Conservation (phyloP, 2,113 vertebrate genomes). For the Ageneiosus marmoratus region DNA sequence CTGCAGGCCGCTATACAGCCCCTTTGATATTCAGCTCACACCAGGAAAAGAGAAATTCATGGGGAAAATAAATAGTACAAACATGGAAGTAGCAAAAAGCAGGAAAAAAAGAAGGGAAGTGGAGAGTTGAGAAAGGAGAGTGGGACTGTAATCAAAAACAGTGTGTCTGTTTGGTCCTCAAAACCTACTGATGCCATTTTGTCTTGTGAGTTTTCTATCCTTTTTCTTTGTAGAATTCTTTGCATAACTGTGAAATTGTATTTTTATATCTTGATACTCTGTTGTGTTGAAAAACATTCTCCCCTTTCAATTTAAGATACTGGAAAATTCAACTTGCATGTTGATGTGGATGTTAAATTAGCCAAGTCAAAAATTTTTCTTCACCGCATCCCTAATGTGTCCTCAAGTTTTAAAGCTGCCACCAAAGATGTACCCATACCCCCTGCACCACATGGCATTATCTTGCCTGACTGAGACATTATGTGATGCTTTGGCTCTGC, state of each 20-base stretch:
- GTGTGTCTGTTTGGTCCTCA: slow-evolving; percentile 80
- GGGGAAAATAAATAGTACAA: slow-evolving; percentile 68
- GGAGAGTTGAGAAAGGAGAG: slow-evolving; percentile 31
- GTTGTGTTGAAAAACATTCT: neutral
- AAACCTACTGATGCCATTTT: slow-evolving; percentile 82
- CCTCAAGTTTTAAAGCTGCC: slow-evolving; percentile 50
- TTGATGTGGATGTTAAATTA: neutral
- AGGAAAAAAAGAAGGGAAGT: slow-evolving; percentile 51
- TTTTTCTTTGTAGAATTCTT: slow-evolving; percentile 42
- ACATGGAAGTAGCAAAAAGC: slow-evolving; percentile 76
- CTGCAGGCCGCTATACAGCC: slow-evolving; percentile 79
- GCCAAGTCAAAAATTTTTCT: neutral
- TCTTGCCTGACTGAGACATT: neutral
- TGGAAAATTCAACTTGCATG: neutral
- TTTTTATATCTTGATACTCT: neutral
- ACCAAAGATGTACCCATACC: slow-evolving; percentile 37
- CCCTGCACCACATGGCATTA: neutral
- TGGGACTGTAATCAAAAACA: slow-evolving; percentile 82
- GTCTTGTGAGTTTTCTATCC: slow-evolving; percentile 64
- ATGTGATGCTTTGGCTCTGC: neutral
- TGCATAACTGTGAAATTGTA: neutral
- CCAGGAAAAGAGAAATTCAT: slow-evolving; percentile 84
- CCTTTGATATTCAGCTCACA: slow-evolving; percentile 91
- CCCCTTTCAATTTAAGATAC: neutral
- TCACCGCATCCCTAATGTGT: neutral